Base-by-base conservation (phyloP, 2,888 invertebrate genomes). In the Epirrhoe alternata region DNA sequence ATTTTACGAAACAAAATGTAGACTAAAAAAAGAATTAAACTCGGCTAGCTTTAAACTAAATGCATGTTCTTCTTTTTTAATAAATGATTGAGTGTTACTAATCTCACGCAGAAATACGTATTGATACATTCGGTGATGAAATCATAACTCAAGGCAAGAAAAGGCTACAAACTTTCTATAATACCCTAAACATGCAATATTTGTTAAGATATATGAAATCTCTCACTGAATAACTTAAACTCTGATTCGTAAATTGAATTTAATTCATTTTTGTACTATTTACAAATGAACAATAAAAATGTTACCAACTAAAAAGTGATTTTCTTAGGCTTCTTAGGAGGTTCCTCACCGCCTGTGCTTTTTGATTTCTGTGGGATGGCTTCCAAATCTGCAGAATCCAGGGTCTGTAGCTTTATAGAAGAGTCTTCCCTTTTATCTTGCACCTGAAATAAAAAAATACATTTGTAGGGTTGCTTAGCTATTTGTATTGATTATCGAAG, bases 351-450 rank as follows among this genome's bases (percentile, higher is more conserved):
- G 1, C 64, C 33, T 30, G 72, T 66, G 7, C 71, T 69, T 62
- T 77, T 79, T 10, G 62, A 69, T 63, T 86, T 80, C 17, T 81
- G 77, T 14, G 77, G 86, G 51, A 94, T 88, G 54, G 86, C 93
- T 84, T 94, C 94, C 66, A 94, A 84, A 38, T 88, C 87, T 35
- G 79, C 71, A 59, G 79, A 80, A 53, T 88, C 86, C 58, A 94
- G 74, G 45, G 92, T 92, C 24, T 87, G 87, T 16, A 94, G 78
- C 72, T 94, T 94, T 42, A 94, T 84, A 63, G 88, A 82, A 5
- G 89, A 83, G 54, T 87, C 90, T 77, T 91, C 92, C 73, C 89
- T 91, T 73, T 89, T 82, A 45, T 89, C 87, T 66, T 85, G 82
- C 2, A 84, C 83, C 93, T 93, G 76, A 30, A 85, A 86, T 63